phyloP scores from a whole-genome alignment of 1,140 invertebrate species.

The Gonioctena quinquepunctata region DNA sequence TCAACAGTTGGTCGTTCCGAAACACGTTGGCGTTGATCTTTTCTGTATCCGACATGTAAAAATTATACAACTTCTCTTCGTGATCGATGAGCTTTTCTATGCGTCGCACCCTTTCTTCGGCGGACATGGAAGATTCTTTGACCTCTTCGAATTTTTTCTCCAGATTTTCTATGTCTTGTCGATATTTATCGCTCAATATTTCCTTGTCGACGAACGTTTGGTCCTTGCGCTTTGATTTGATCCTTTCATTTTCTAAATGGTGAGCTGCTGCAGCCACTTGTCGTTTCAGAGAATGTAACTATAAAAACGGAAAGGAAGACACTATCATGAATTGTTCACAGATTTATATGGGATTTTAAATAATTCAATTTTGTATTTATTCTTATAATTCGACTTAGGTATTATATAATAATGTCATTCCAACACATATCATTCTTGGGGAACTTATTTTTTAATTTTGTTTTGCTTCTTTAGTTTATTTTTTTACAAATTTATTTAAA shows the following conservation, averaged over 20 bases:
- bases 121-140: constrained; percentile 28
- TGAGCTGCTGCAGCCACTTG: constrained; percentile 30
- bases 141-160: constrained; percentile 35
- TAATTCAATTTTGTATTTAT: too few relatives aligned
- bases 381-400: too few relatives aligned
- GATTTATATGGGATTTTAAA: too few relatives aligned
- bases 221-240: constrained; percentile 23
- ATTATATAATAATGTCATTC: too few relatives aligned
- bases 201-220: constrained; percentile 36
- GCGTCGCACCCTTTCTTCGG: constrained; percentile 36
- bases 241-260: constrained; percentile 42
- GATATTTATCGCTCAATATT: constrained; percentile 25
- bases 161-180: constrained; percentile 32
- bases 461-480: too few relatives aligned
- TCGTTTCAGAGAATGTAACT: constrained; percentile 38
- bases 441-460: too few relatives aligned
- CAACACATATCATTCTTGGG: too few relatives aligned
- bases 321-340: too few relatives aligned
- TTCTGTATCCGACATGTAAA: constrained; percentile 36
- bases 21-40: constrained; percentile 41
- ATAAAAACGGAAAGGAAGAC: constrained; percentile 17
- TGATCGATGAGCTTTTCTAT: constrained; percentile 43
- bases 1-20: constrained; percentile 34
- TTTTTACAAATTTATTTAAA: too few relatives aligned
- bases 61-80: constrained; percentile 37